Evolutionary conservation across 2,888 invertebrate species (phyloP), one percentile per base, ranked within the genome.

Genomic region (Prosapia bicincta): DNA sequence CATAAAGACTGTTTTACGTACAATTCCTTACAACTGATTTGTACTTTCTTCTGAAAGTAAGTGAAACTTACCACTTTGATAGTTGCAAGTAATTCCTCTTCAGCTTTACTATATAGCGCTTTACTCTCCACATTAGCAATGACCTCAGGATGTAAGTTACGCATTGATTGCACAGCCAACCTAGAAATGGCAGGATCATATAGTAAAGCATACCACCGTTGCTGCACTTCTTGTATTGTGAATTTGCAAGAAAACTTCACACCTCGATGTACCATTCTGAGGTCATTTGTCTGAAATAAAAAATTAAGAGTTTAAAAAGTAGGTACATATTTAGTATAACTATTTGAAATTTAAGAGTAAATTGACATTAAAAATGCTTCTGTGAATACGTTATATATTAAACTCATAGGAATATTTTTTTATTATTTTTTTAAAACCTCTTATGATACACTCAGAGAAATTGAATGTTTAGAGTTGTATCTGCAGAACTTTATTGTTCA

Each of bases 231-330:
- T 82, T 94, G 93, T 26, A 97, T 87, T 0, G 97, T 96, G 84
- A 98, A 99, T 76, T 95, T 92, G 83, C 98, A 97, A 0, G 98
- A 96, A 86, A 99, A 99, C 83, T 97, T 98, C 0, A 96, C 92
- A 5, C 97, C 97, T 78, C 95, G 89, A 84, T 97, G 95, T 0
- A 99, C 91, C 65, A 86, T 85, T 76, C 86, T 84, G 77, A 91
- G 81, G 81, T 90, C 89, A 81, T 87, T 88, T 5, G 89, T 88
- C 90, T 91, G 83, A n/a, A 76, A 83, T 81, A 77, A 72, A 77
- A 76, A 74, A 15, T 38, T 38, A 38, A 5, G 9, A 6, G 28
- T 28, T 28, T 28, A 28, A 3, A n/a, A n/a, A n/a, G n/a, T n/a
- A n/a, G n/a, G n/a, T n/a, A n/a, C n/a, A n/a, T n/a, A n/a, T n/a